Conservation (phyloP, 30 jellyfish, hydroid and myxozoan genomes). For the Aurelia aurita complex sp. Pacific region DNA sequence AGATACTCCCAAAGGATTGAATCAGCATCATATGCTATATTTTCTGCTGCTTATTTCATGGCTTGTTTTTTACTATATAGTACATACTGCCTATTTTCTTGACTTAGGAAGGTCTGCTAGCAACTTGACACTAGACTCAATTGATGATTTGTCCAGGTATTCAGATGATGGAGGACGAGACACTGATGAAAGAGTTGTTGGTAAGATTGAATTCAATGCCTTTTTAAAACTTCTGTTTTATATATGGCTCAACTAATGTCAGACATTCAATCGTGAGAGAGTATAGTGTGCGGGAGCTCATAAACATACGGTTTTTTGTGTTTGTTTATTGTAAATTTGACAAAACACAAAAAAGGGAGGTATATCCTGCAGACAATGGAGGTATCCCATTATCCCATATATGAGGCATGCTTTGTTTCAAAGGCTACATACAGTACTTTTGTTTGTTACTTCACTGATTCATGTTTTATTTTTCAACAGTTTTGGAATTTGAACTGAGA, state of each 20-base stretch:
- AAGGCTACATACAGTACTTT: no score
- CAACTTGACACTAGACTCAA: conserved; percentile 87
- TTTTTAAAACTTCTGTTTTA: no score
- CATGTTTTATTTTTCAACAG: conserved; percentile 15
- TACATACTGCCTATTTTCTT: neutral
- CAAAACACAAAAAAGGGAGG: no score
- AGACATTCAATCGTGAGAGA: no score
- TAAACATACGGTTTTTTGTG: no score
- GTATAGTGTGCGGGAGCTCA: no score
- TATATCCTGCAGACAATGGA: no score
- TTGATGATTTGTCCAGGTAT: conserved; percentile 95
- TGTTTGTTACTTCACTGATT: neutral
- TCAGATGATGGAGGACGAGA: conserved; percentile 97
- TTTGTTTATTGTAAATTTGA: no score
- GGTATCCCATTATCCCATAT: no score
- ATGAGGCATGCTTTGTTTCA: no score
- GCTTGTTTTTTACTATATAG: neutral
- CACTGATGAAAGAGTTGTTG: conserved; percentile 94
- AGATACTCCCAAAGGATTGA: neutral
- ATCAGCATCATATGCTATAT: neutral
- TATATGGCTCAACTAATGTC: no score
- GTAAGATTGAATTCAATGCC: conserved; percentile 9
- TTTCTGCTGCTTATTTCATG: neutral
- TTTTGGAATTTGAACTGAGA: conserved; percentile 90
- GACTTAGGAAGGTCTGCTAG: conserved; percentile 90